These are phyloP conservation scores for Dicentrarchus labrax DNA, from an alignment of 2,113 vertebrate species.

Conservation along the genomic window DNA sequence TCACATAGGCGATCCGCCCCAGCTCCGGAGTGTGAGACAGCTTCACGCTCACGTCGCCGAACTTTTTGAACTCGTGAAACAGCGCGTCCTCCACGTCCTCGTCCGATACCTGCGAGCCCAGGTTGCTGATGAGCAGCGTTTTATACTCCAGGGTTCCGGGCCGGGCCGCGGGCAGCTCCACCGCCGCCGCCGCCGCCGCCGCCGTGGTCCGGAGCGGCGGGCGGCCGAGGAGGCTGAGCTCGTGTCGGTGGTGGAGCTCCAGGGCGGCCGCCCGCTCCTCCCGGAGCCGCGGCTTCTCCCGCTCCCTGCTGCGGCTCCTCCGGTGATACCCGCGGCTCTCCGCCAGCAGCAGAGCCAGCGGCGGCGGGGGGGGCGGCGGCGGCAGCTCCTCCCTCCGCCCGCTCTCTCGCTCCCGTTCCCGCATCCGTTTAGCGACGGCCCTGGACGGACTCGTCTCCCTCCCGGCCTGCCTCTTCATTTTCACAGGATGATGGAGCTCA, in stretches of 20 bases:
- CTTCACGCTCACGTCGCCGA: slow-evolving; percentile 96
- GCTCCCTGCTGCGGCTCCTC: slow-evolving; percentile 84
- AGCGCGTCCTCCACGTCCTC: slow-evolving; percentile 96
- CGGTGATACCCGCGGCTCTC: slow-evolving; percentile 86
- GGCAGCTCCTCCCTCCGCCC: slow-evolving; percentile 83
- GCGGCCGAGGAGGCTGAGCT: slow-evolving; percentile 78
- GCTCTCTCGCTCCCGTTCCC: slow-evolving; percentile 88
- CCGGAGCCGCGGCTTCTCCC: slow-evolving; percentile 86
- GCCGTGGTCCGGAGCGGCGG: slow-evolving; percentile 73
- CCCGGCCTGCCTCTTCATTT: slow-evolving; percentile 94
- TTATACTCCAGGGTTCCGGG: slow-evolving; percentile 91
- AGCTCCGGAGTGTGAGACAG: slow-evolving; percentile 96
- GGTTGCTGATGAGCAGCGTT: slow-evolving; percentile 95
- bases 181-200: slow-evolving; percentile 66
- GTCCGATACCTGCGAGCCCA: slow-evolving; percentile 93
- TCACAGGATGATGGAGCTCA: slow-evolving; percentile 71
- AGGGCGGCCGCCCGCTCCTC: too few species aligned
- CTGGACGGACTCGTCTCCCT: slow-evolving; percentile 89
- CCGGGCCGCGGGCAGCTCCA: slow-evolving; percentile 73
- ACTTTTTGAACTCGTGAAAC: slow-evolving; percentile 98
- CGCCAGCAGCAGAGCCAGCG: slow-evolving; percentile 81
- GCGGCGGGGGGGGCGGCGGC: slow-evolving; percentile 71
- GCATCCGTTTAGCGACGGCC: slow-evolving; percentile 86
- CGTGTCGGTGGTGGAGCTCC: slow-evolving; percentile 86
- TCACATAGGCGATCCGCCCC: slow-evolving; percentile 95